Conservation (phyloP, 2,113 vertebrate species). For the Sceloporus tristichus region DNA sequence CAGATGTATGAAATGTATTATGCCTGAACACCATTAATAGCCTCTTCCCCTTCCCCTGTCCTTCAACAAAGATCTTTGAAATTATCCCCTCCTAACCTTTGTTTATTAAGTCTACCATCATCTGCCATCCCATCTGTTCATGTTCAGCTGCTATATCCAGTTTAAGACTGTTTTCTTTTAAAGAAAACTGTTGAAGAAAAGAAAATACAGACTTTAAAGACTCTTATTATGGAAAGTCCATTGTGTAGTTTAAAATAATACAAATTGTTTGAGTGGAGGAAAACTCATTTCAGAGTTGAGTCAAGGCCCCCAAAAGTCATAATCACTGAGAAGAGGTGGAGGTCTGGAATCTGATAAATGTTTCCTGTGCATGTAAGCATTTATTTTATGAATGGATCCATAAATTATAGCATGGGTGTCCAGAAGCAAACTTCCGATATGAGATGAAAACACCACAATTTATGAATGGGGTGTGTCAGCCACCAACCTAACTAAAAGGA, state of each 20-base stretch:
- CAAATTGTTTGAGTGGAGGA: too few relatives aligned
- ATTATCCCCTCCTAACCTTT: neutral
- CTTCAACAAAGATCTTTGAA: neutral
- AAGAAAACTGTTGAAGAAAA: neutral
- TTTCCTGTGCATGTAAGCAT: neutral
- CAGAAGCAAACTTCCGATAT: neutral
- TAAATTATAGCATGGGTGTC: neutral
- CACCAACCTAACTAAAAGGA: neutral
- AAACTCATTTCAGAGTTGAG: neutral
- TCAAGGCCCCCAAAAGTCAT: neutral
- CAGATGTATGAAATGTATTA: neutral
- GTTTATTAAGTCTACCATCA: neutral
- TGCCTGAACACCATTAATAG: too few relatives aligned
- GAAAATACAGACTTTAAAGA: neutral
- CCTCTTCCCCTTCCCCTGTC: fast-evolving
- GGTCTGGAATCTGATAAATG: neutral
- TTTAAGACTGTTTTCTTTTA: neutral
- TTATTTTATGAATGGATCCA: conserved; percentile 2
- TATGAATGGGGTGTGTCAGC: neutral
- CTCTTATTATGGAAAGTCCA: neutral
- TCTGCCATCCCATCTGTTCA: neutral
- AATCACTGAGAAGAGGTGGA: neutral
- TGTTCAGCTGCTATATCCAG: neutral
- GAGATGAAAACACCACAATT: neutral
- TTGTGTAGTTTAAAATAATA: too few relatives aligned